Conservation (phyloP, 92 coral and sea anemone genomes). For the Heliopora coerulea region DNA sequence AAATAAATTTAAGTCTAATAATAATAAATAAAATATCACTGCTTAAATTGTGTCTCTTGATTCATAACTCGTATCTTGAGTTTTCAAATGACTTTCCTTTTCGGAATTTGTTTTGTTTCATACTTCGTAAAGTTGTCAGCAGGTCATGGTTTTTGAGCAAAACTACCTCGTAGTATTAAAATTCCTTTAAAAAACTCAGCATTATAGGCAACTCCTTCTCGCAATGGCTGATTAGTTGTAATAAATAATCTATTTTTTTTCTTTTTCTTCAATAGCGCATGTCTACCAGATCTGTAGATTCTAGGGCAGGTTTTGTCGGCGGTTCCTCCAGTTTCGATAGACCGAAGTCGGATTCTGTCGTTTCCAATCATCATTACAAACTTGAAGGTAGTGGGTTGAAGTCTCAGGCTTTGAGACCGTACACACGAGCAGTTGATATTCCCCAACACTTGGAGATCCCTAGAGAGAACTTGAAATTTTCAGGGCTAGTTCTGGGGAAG, state of each 20-base stretch:
- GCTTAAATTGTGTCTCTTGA: too few species aligned
- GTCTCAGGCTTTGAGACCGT: background rate
- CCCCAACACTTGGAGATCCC: slow-evolving; percentile 16
- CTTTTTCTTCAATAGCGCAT: slow-evolving; percentile 15
- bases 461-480: slow-evolving; percentile 20
- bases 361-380: slow-evolving; percentile 30
- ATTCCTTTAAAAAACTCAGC: too few species aligned
- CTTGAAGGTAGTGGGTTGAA: slow-evolving; percentile 2
- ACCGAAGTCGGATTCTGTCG: slow-evolving; percentile 1
- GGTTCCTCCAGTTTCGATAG: background rate
- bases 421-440: slow-evolving; percentile 9
- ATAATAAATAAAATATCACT: too few species aligned
- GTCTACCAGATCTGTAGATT: slow-evolving; percentile 8
- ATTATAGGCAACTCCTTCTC: too few species aligned
- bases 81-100: too few species aligned
- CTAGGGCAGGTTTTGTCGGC: background rate
- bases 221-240: too few species aligned
- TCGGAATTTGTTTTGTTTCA: too few species aligned
- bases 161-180: too few species aligned
- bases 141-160: too few species aligned
- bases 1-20: too few species aligned
- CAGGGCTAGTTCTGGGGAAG: slow-evolving; percentile 17
- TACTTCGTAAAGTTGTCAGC: too few species aligned
- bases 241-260: background rate
- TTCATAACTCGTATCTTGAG: too few species aligned